Percentiles rank a stretch among this genome's conserved stretches.
Conservation (phyloP, 2,888 invertebrate genomes). For the Gerris lacustris region DNA sequence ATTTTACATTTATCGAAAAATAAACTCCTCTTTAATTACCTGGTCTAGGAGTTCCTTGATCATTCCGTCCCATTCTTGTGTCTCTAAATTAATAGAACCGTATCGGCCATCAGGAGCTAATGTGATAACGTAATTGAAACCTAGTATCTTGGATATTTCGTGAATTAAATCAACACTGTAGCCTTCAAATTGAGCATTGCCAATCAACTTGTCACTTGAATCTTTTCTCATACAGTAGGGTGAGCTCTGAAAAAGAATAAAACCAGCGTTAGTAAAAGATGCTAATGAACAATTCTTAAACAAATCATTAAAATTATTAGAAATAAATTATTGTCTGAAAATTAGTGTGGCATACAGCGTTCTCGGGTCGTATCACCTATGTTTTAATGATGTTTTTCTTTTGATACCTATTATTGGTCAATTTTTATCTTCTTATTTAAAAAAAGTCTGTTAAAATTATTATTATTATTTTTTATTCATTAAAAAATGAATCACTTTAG, state of each 20-base stretch:
- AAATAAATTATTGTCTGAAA: not conserved
- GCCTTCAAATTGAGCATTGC: slow-evolving; percentile 87
- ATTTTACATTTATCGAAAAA: too few species aligned
- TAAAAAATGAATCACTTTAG: too few species aligned
- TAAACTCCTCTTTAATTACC: slow-evolving; percentile 28
- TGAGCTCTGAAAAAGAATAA: slow-evolving; percentile 54
- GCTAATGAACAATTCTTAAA: not conserved
- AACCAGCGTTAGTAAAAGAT: not conserved
- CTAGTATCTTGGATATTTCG: slow-evolving; percentile 76
- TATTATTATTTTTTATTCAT: too few species aligned
- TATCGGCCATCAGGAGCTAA: slow-evolving; percentile 76
- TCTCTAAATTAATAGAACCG: slow-evolving; percentile 66
- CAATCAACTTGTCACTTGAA: slow-evolving; percentile 66
- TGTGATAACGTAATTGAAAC: slow-evolving; percentile 77
- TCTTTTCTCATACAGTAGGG: slow-evolving; percentile 93
- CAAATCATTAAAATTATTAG: not conserved
- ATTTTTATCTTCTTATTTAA: too few species aligned
- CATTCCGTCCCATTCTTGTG: slow-evolving; percentile 86
- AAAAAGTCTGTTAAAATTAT: too few species aligned
- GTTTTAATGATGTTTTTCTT: too few species aligned
- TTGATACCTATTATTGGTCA: too few species aligned
- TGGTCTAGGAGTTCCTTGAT: slow-evolving; percentile 76
- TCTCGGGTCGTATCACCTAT: too few species aligned
- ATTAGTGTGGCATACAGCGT: too few species aligned
- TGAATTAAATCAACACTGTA: slow-evolving; percentile 89